Base-by-base conservation (phyloP, 2,888 invertebrate genomes). In the Eubasilissa splendida region DNA sequence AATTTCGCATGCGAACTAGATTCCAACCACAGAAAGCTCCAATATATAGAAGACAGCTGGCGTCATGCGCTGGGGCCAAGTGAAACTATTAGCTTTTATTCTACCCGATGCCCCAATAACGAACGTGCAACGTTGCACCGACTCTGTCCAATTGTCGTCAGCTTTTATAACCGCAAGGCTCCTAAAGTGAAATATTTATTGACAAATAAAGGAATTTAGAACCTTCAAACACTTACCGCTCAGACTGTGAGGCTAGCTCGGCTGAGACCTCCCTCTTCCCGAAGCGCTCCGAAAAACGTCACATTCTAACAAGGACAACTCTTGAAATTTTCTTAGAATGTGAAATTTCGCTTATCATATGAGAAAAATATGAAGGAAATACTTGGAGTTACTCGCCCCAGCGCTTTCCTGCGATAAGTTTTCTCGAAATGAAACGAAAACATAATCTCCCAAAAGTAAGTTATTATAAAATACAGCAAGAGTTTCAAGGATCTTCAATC, bases 131-230 rank as follows among this genome's bases (percentile, higher is more conserved):
- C 65, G 71, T 71, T 77, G 77, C 60, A 71, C 71, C 56, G 53
- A 73, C 78, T 78, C 54, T 33, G 58, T 73, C 54, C 80, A 76
- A 63, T 80, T 80, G 59, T 76, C 71, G 60, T 80, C 71, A 76
- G 76, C 80, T 71, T 76, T 80, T 76, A 80, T 22, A 50, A 54
- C 80, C 59, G n/a, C 63, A 71, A 33, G 70, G 11, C 71, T 66
- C 42, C 66, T 58, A 77, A 76, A 77, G 52, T 73, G 77, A 73
- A 66, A 77, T 80, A 73, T 77, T 80, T 77, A 80, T 80, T 74
- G 80, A 77, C 77, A 80, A 80, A 77, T 71, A 74, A 80, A 77
- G 42, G 74, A 77, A 77, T 74, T 59, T 74, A 73, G 73, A 80
- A 14, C 53, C 77, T 7, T 66, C 53, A 58, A 77, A 63, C 59